phyloP scores from a whole-genome alignment of 2,888 invertebrate genomes.

The Deilephila porcellus region DNA sequence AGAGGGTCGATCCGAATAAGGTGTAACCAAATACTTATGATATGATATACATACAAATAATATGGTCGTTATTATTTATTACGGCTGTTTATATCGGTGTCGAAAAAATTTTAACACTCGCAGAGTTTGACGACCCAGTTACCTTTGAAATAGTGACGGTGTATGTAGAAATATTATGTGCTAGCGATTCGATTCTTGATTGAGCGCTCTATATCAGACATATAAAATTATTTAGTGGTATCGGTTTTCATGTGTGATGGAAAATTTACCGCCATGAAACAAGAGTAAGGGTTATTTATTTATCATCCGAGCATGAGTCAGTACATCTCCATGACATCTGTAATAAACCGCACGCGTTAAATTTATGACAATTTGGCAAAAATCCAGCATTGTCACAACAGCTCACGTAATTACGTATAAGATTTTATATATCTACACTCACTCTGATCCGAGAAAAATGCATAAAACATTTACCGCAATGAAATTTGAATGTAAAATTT shows the following conservation, averaged over 20 bases:
- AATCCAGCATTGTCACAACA: constrained; percentile 47
- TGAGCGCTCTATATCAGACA: neutral
- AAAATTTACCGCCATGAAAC: neutral
- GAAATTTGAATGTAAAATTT: constrained; percentile 17
- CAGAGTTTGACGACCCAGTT: constrained; percentile 18
- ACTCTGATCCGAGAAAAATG: constrained; percentile 30
- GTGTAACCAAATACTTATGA: too few relatives aligned
- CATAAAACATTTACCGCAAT: constrained; percentile 31
- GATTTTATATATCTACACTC: constrained; percentile 42
- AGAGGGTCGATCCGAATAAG: too few relatives aligned
- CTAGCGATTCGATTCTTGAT: neutral
- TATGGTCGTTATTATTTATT: neutral
- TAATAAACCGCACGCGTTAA: constrained; percentile 37
- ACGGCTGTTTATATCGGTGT: neutral
- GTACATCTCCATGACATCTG: constrained; percentile 27
- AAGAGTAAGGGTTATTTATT: neutral
- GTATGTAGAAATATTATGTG: neutral
- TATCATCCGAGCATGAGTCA: constrained; percentile 7
- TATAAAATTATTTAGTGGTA: too few relatives aligned
- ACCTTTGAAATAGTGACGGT: neutral
- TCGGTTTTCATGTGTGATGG: neutral
- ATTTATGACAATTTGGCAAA: constrained; percentile 53
- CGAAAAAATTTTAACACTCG: neutral
- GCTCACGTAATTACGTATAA: constrained; percentile 26
- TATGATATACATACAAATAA: too few relatives aligned